Evolutionary conservation across 2,888 invertebrate species (phyloP), one percentile per base, ranked within the genome.

Genomic region (Furcula furcula): DNA sequence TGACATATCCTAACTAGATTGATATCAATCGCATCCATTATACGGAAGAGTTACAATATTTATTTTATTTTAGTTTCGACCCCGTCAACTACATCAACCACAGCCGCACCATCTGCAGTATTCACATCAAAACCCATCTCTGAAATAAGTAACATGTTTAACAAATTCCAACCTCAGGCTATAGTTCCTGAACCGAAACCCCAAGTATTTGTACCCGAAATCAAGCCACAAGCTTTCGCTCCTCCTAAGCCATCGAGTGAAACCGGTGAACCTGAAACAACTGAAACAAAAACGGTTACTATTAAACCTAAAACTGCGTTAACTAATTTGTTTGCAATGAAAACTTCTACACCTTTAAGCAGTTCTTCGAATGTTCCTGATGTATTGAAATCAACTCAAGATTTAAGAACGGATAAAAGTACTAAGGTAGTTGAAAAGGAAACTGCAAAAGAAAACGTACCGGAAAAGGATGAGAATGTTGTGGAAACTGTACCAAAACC

Each of bases 241-340:
- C 44, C 59, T 7, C 25, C 25, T 7, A 25, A 25, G 9, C 26
- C 26, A 4, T 72, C 78, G n/a, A 69, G 61, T 28, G 86, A 83
- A 68, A 84, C 81, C 4, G 81, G 80, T 0, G 86, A 86, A 65
- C 59, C 64, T 3, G 79, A 80, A 43, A 35, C 55, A 7, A 30
- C 43, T 2, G 49, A 43, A 6, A 26, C 50, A 15, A 65, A 63
- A 46, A 34, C 58, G 1, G 22, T 50, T 9, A 56, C 61, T 10
- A 15, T 44, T 1, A 59, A 71, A 58, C 37, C 49, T 13, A 64
- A 68, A 35, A 61, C 55, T 36, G 66, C 74, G 2, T 41, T 74
- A 10, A 64, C 72, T 0, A 76, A 73, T 39, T 43, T 77, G 19
- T 82, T 81, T 38, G 75, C 53, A 21, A 48, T 71, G 36, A 76